Evolutionary conservation across 2,888 invertebrate genomes (phyloP).

Genomic region (Orchestes rusci): DNA sequence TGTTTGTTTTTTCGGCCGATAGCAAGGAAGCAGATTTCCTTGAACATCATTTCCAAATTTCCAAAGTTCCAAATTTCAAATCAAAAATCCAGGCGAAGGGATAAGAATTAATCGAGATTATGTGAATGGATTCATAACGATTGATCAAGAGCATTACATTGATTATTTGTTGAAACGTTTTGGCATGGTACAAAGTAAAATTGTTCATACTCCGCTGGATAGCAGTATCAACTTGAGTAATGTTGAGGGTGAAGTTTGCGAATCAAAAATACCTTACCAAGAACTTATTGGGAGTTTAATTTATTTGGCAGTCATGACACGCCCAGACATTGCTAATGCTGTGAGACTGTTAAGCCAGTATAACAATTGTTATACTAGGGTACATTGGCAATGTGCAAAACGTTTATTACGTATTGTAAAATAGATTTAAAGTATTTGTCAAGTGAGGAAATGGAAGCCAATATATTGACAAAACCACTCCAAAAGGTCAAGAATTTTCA

Average conservation of each 20-base stretch:
- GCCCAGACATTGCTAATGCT: constrained; percentile 21
- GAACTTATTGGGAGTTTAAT: constrained; percentile 20
- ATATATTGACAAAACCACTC: constrained; percentile 16
- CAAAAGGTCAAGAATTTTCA: too few relatives aligned
- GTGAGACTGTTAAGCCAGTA: constrained; percentile 23
- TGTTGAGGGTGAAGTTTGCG: too few relatives aligned
- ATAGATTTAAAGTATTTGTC: constrained; percentile 11
- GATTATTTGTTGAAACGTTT: constrained; percentile 9
- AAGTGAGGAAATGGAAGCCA: constrained; percentile 20
- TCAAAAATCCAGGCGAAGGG: constrained; percentile 19
- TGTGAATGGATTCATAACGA: constrained; percentile 10
- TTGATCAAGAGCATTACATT: constrained; percentile 16
- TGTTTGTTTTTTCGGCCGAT: constrained; percentile 27
- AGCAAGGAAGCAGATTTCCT: constrained; percentile 15
- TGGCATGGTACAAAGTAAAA: too few relatives aligned
- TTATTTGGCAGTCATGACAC: constrained; percentile 21
- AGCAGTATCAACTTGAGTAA: too few relatives aligned
- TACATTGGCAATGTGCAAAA: constrained; percentile 10
- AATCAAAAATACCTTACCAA: too few relatives aligned
- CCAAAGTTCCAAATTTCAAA: constrained; percentile 20
- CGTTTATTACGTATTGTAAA: too few relatives aligned
- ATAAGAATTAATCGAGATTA: constrained; percentile 13
- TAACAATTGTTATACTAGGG: constrained; percentile 7
- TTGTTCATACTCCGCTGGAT: too few relatives aligned
- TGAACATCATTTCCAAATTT: constrained; percentile 11